Evolutionary conservation across 2,888 invertebrate species (phyloP), one percentile per base, ranked within the genome.

Genomic region (Agapostemon virescens): DNA sequence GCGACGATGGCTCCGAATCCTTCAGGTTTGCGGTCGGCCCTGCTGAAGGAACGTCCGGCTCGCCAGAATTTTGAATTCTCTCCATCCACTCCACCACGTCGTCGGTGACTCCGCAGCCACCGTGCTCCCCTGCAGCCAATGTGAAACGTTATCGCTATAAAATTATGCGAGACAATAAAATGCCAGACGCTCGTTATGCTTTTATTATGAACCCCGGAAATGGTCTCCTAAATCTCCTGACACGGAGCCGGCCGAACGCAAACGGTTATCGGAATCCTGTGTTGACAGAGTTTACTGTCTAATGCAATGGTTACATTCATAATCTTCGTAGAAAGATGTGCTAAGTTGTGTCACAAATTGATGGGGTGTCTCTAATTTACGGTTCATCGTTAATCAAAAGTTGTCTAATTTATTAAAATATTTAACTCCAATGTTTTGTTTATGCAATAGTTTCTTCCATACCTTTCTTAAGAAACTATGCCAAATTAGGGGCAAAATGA

Each of bases 21-120:
- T 92, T 92, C 63, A 95, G 95, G 82, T 95, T 95, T 58, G 71
- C 23, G 26, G 78, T 15, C 26, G 15, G 38, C 40, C 33, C 23
- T 40, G 81, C 66, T 17, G 82, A 82, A n/a, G 85, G 84, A 5
- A 85, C 82, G 17, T 90, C 91, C 33, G 89, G 80, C 64, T 89
- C 89, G 3, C 86, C 96, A 3, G 96, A 96, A 93, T 96, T 96
- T 93, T 98, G 98, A 87, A 98, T 95, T 87, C 95, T 94, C 89
- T 98, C 96, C 98, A 98, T 98, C 98, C 98, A 98, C 90, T 97
- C 96, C 85, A 96, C 95, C 84, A 97, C 95, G 87, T 97, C 97
- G 86, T 97, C 97, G 63, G 96, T 97, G 87, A 97, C 96, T 74
- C 98, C 98, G 92, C 98, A 98, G 40, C 98, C 98, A 74, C 96